These are phyloP conservation scores for Phaonia tiefii DNA, from an alignment of 2,888 invertebrate species.

Conservation along the genomic window DNA sequence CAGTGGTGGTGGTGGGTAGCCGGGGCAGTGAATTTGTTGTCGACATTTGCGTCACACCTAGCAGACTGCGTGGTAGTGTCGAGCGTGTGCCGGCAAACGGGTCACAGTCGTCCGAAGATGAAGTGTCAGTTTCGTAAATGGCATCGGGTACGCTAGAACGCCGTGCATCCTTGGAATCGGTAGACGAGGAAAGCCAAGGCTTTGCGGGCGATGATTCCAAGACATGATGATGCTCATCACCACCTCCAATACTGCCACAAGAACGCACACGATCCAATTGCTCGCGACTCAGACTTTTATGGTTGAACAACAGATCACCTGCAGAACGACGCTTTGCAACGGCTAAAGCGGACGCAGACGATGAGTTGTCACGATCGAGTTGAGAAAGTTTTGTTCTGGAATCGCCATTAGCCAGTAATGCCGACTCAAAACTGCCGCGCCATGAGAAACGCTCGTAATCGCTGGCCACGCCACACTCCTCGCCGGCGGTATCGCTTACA, in stretches of 20 bases:
- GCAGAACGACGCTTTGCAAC: slow-evolving; percentile 89
- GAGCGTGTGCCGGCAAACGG: slow-evolving; percentile 82
- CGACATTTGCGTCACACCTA: slow-evolving; percentile 82
- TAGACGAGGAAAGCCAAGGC: slow-evolving; percentile 77
- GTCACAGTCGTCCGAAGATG: slow-evolving; percentile 74
- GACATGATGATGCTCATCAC: slow-evolving; percentile 76
- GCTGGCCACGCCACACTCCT: slow-evolving; percentile 87
- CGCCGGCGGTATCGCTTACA: slow-evolving; percentile 82
- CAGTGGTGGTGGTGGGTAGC: slow-evolving; percentile 83
- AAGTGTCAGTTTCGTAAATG: slow-evolving; percentile 76
- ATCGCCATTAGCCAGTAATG: slow-evolving; percentile 90
- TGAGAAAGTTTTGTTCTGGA: slow-evolving; percentile 89
- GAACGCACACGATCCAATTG: slow-evolving; percentile 88
- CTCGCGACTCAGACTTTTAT: slow-evolving; percentile 89
- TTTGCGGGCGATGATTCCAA: slow-evolving; percentile 77
- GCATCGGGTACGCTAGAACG: slow-evolving; percentile 83
- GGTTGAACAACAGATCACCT: slow-evolving; percentile 90
- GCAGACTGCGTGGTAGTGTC: slow-evolving; percentile 85
- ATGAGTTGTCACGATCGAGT: slow-evolving; percentile 85
- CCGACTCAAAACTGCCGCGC: slow-evolving; percentile 96
- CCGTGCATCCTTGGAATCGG: slow-evolving; percentile 79
- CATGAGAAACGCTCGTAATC: slow-evolving; percentile 95
- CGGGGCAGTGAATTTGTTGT: slow-evolving; percentile 90
- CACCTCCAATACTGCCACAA: slow-evolving; percentile 92
- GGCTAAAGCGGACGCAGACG: slow-evolving; percentile 85